These are phyloP conservation scores for Apodemia hepburni DNA, from an alignment of 2,888 invertebrate genomes.

Conservation along the genomic window DNA sequence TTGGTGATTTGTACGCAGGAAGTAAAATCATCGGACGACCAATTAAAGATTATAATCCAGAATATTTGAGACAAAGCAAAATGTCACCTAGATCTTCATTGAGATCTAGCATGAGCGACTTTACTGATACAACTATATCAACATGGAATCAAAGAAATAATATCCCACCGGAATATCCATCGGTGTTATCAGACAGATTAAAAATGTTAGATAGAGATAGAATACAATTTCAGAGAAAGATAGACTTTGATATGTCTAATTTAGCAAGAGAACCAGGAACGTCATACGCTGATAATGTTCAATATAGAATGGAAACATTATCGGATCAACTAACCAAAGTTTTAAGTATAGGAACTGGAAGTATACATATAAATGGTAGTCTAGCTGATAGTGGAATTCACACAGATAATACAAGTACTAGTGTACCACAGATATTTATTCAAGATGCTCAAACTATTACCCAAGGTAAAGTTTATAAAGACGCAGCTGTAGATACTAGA, in stretches of 20 bases:
- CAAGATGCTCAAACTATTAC: conserved; percentile 42
- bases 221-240: conserved; percentile 55
- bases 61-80: conserved; percentile 52
- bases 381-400: conserved; percentile 72
- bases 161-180: conserved; percentile 60
- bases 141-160: conserved; percentile 68
- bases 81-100: conserved; percentile 68
- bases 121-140: conserved; percentile 74
- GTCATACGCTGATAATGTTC: conserved; percentile 57
- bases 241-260: conserved; percentile 66
- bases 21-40: conserved; percentile 63
- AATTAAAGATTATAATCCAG: conserved; percentile 73
- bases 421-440: conserved; percentile 67
- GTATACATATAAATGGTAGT: conserved; percentile 70
- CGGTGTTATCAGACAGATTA: conserved; percentile 64
- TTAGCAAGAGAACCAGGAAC: conserved; percentile 53
- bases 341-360: conserved; percentile 64
- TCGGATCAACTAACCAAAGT: conserved; percentile 71
- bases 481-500: conserved; percentile 68
- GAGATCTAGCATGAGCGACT: conserved; percentile 72
- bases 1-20: conserved; percentile 52
- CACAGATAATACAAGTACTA: conserved; percentile 70
- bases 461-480: conserved; percentile 53
- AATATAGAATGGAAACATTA: conserved; percentile 61
- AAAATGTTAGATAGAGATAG: conserved; percentile 60